phyloP scores from a whole-genome alignment of 2,888 invertebrate species.

The Mythimna loreyi region DNA sequence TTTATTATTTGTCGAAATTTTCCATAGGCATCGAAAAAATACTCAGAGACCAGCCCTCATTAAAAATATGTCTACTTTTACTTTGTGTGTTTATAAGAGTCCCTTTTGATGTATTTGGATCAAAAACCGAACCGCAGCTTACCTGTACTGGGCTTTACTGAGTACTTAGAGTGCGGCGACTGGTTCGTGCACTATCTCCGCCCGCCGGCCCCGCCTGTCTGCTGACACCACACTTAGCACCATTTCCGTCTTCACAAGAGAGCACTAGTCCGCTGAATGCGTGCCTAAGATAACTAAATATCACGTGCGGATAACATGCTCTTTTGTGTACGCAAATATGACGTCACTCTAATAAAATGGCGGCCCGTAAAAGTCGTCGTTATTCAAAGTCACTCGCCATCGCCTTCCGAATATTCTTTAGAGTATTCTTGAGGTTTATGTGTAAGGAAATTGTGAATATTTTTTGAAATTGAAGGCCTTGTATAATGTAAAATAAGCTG shows the following conservation, averaged over 20 bases:
- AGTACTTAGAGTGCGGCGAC: constrained; percentile 49
- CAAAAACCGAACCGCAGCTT: constrained; percentile 41
- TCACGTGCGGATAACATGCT: constrained; percentile 48
- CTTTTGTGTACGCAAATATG: constrained; percentile 42
- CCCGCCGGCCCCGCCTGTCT: constrained; percentile 51
- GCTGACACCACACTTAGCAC: constrained; percentile 81
- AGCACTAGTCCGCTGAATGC: constrained; percentile 59
- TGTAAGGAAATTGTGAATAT: constrained; percentile 19
- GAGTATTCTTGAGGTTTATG: constrained; percentile 32
- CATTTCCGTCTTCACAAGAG: constrained; percentile 76
- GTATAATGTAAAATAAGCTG: constrained; percentile 1
- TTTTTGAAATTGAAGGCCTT: not conserved
- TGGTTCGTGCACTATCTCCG: constrained; percentile 78
- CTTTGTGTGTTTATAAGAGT: constrained; percentile 31
- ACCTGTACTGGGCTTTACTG: constrained; percentile 38
- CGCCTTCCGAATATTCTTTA: constrained; percentile 31
- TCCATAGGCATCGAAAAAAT: constrained; percentile 23
- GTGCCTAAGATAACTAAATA: constrained; percentile 54
- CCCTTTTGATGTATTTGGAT: constrained; percentile 46
- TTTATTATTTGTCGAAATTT: constrained; percentile 19
- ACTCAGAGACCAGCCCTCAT: constrained; percentile 24
- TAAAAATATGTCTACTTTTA: constrained; percentile 45
- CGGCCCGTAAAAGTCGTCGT: constrained; percentile 14
- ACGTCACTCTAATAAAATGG: constrained; percentile 37
- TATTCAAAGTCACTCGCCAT: constrained; percentile 42